Base-by-base conservation (phyloP, 1,140 invertebrate species). In the Temnothorax nylanderi region DNA sequence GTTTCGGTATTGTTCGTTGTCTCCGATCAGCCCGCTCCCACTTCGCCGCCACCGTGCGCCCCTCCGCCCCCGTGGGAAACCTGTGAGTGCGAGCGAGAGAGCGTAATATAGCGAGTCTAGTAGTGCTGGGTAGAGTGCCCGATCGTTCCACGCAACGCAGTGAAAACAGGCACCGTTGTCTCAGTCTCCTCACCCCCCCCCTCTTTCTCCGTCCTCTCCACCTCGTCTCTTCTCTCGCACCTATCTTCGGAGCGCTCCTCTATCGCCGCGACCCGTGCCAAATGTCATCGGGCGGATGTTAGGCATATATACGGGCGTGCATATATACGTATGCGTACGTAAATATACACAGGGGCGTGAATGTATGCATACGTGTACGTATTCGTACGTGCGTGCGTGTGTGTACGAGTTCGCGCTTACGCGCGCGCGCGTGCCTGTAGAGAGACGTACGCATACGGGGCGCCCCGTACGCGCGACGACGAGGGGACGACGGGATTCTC, bases 271-370 rank as follows among this genome's bases (percentile, higher is more conserved):
- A 54, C 49, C 41, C 85, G 88, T 90, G 89, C 89, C 88, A 89
- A 90, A 90, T 90, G 89, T 89, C 89, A 90, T 86, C 87, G 82
- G 67, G 74, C 86, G 85, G 88, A 89, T 86, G 86, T 87, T 76
- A 89, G 74, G 56, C 47, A 85, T 77, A 85, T 77, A 56, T 77
- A 60, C 26, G 51, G 69, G 72, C 84, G 67, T 85, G 26, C 26
- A 64, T 54, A 5, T 16, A 21, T 47, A 51, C 65, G 62, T 81
- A 72, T 60, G 11, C 41, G 34, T 47, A 67, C 78, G 64, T 81
- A 51, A 81, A 75, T 58, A 80, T 78, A 71, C 37, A 47, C 51
- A 62, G 37, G 51, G 82, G 51, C 47, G 44, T 84, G 62, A 84
- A 76, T 87, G 54, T 85, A 26, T 49, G 69, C 54, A 67, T 58